Base-by-base conservation (phyloP, 92 coral and sea anemone genomes). In the Parazoanthus atlanticus region DNA sequence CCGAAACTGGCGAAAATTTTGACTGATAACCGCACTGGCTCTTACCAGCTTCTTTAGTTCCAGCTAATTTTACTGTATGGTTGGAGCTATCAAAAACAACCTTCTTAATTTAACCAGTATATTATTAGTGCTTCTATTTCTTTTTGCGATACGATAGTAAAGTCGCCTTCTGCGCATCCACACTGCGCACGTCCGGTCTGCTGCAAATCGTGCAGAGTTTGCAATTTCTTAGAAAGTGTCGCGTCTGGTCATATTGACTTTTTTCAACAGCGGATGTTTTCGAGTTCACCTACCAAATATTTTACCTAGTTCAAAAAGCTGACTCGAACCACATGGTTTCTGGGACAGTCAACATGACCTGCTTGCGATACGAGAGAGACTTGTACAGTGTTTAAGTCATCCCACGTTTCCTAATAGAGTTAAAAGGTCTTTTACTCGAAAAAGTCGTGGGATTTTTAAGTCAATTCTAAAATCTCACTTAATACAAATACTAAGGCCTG, bases 101-200 rank as follows among this genome's bases (percentile, higher is more conserved):
- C 17, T 61, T 61, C 8, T 61, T 61, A 21, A 4, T 21, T 25
- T 61, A 61, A 3, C n/a, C 69, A 61, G 2, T 61, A 15, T 12
- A 15, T 16, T 52, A 52, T 52, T 52, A 15, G 4, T 52, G 58
- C 58, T 52, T 43, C 49, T 43, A 5, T 7, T 3, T 43, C 49
- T 43, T 43, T n/a, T 43, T 43, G 49, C 49, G 5, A 43, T 43
- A 52, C 26, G 9, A 1, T 61, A 19, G 4, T 3, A 29, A 72
- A 31, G 7, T 12, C 10, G 40, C 7, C 7, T 72, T 32, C 34
- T 72, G 76, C 76, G 76, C 76, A 72, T 12, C 38, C 23, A 3
- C 38, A 72, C 76, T 72, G 76, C 76, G 76, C 76, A 72, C 76
- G 76, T 72, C 76, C 76, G 33, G 38, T 26, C 76, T 29, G 40